Conservation (phyloP, 64 coral and sea anemone genomes). For the Montipora foliosa region DNA sequence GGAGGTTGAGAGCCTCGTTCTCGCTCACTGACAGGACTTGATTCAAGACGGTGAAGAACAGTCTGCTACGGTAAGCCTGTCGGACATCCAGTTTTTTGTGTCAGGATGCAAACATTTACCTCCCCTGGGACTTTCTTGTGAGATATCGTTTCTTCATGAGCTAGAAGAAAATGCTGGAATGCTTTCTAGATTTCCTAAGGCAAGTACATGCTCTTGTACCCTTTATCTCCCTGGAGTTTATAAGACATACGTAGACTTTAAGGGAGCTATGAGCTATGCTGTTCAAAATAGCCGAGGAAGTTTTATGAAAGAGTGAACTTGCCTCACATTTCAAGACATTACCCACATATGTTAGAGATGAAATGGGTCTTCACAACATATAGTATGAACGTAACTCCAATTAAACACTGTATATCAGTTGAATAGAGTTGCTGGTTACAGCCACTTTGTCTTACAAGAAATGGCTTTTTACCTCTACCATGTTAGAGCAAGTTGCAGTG, state of each 20-base stretch:
- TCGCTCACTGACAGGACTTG: slow-evolving; percentile 59
- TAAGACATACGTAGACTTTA: slow-evolving; percentile 12
- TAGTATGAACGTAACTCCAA: no score
- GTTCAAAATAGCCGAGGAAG: not conserved
- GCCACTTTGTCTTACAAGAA: no score
- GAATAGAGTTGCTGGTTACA: no score
- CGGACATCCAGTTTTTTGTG: slow-evolving; percentile 52
- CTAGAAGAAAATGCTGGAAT: slow-evolving; percentile 1
- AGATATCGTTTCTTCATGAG: slow-evolving; percentile 31
- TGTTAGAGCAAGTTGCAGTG: not conserved
- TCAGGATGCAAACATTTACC: slow-evolving; percentile 56
- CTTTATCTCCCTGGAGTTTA: not conserved
- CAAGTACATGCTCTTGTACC: not conserved
- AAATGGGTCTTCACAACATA: not conserved
- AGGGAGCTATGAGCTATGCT: not conserved
- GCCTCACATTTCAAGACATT: no score
- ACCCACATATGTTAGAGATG: no score
- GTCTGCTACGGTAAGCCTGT: slow-evolving; percentile 12
- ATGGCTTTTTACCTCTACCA: no score
- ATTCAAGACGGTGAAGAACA: slow-evolving; percentile 48
- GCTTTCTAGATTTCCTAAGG: slow-evolving; percentile 24
- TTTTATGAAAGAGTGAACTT: no score
- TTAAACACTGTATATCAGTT: no score
- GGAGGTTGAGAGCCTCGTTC: slow-evolving; percentile 49
- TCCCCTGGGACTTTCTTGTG: slow-evolving; percentile 40